Evolutionary conservation across 2,113 vertebrate genomes (phyloP), one percentile per base, ranked within the genome.

Genomic region (Blennius ocellaris): DNA sequence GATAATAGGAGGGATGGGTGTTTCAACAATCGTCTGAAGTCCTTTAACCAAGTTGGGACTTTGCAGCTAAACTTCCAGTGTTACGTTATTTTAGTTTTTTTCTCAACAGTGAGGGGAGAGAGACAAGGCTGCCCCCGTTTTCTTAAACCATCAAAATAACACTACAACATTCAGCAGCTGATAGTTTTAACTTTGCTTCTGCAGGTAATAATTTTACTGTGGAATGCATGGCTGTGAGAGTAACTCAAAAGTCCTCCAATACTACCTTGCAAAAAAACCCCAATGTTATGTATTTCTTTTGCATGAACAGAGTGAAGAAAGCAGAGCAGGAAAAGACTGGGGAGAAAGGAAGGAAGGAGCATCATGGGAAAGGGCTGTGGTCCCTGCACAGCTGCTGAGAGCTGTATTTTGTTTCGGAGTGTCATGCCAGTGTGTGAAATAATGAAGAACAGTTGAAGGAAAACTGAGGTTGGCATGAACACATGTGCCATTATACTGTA

Each of bases 291-390:
- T 12, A 55, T 36, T 47, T 10, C 14, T n/a, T 38, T 15, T 30
- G 45, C 38, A 43, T 50, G 50, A 55, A 39, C 45, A 47, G 54
- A 41, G 37, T 40, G 43, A 68, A 54, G 53, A 69, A 44, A 60
- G 50, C 51, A 41, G 67, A 56, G 56, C 70, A 69, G 67, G 53
- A 69, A 55, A 17, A 51, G 15, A 49, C 63, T 60, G 48, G 62
- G 73, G 61, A 60, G 51, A 59, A 65, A 70, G 68, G 72, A 77
- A 77, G 80, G 79, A 69, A 67, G 61, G 68, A 55, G 54, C 63
- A 68, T 78, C 79, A 68, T 80, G 76, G 76, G 66, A 84, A 87
- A 73, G 68, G 52, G 57, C 57, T 54, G 72, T 48, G 69, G 75
- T 44, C 49, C 59, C 55, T 11, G 51, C 2, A 1, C 12, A n/a